Evolutionary conservation across 2,113 vertebrate genomes (phyloP).

Genomic region (Amblyopsis rosae): DNA sequence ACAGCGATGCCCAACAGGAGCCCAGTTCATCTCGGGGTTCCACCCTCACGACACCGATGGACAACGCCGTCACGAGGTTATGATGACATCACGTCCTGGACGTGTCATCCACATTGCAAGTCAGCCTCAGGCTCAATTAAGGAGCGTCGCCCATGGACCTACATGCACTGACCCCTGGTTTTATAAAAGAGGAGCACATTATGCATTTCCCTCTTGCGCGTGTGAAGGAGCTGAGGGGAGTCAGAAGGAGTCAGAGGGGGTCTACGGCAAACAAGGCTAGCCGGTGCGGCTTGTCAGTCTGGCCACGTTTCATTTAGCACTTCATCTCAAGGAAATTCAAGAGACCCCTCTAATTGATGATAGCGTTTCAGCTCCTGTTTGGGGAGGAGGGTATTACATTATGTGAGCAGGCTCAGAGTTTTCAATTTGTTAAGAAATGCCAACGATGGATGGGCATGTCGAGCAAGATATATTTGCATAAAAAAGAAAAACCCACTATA

Average conservation of each 20-base stretch:
- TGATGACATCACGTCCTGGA: slow-evolving; percentile 62
- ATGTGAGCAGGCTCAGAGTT: slow-evolving; percentile 39
- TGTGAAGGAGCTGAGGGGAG: slow-evolving; percentile 11
- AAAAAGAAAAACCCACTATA: slow-evolving; percentile 1
- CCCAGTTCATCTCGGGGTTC: slow-evolving; percentile 11
- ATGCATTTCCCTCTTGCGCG: slow-evolving; percentile 39
- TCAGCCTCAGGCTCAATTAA: slow-evolving; percentile 61
- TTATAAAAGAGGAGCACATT: slow-evolving; percentile 46
- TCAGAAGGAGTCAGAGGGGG: slow-evolving; percentile 41
- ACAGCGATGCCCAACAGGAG: slow-evolving; percentile 25
- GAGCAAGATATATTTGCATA: slow-evolving; percentile 29
- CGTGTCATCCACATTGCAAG: slow-evolving; percentile 64
- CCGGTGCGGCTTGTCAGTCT: slow-evolving; percentile 63
- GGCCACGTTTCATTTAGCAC: slow-evolving; percentile 70
- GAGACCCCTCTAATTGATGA: slow-evolving; percentile 68
- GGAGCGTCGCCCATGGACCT: slow-evolving; percentile 52
- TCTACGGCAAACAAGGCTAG: slow-evolving; percentile 38
- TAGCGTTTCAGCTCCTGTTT: slow-evolving; percentile 58
- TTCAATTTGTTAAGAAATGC: slow-evolving; percentile 48
- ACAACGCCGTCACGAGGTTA: slow-evolving; percentile 24
- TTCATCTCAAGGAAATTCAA: slow-evolving; percentile 67
- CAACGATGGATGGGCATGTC: slow-evolving; percentile 48
- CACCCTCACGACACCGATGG: background rate
- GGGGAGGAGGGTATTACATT: slow-evolving; percentile 42
- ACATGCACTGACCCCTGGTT: slow-evolving; percentile 58